phyloP scores from a whole-genome alignment of 2,113 vertebrate species.

The Thymallus thymallus region DNA sequence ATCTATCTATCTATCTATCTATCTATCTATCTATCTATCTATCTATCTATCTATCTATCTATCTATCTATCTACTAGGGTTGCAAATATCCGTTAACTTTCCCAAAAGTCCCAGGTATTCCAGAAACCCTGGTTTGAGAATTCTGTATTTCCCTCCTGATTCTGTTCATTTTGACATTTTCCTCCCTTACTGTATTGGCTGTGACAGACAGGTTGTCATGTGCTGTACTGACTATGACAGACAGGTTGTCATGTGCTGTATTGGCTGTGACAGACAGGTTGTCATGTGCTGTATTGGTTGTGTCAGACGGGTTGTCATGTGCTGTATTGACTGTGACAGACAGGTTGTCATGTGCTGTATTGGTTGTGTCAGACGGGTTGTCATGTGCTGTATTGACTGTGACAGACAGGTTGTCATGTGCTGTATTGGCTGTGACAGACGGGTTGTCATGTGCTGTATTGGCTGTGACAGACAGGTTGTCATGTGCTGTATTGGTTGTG shows the following conservation, averaged over 20 bases:
- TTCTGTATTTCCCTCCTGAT: too few species aligned
- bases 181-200: slow-evolving; percentile 4
- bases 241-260: slow-evolving; percentile 11
- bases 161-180: not conserved
- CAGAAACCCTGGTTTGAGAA: too few species aligned
- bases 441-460: slow-evolving; percentile 5
- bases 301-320: slow-evolving; percentile 22
- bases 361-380: slow-evolving; percentile 21
- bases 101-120: too few species aligned
- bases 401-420: slow-evolving; percentile 20
- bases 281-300: not conserved
- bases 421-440: slow-evolving; percentile 12
- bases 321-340: slow-evolving; percentile 16
- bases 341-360: slow-evolving; percentile 10
- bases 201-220: slow-evolving; percentile 23
- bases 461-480: slow-evolving; percentile 24
- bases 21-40: too few species aligned
- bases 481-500: not conserved
- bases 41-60: too few species aligned
- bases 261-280: slow-evolving; percentile 19
- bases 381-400: slow-evolving; percentile 5
- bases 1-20: too few species aligned
- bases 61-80: too few species aligned
- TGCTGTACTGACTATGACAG: slow-evolving; percentile 10
- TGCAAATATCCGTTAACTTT: too few species aligned